Base-by-base conservation (phyloP, 2,113 vertebrate species). In the Sapajus apella region DNA sequence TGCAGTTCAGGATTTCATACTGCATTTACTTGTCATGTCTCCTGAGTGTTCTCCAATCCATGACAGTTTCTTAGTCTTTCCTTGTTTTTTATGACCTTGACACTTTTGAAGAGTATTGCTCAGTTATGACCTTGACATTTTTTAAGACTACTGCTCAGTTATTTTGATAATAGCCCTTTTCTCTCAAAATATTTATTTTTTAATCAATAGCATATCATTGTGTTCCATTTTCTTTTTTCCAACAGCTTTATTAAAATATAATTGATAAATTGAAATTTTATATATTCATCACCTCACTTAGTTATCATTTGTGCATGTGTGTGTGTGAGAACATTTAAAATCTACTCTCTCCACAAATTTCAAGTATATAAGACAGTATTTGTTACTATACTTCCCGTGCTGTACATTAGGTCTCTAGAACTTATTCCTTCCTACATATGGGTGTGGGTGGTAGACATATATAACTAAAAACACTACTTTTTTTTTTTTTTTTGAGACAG, bases 181-280 rank as follows among this genome's bases (percentile, higher is more conserved):
- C 66, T 73, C 77, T n/a, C 52, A 87, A 92, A 75, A 70, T 70
- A 73, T 61, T 79, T 96, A 35, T 77, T 92, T 89, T 91, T 82
- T 77, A 91, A 72, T 14, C 40, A 82, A 11, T 18, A 83, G 25
- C 12, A 30, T 10, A 8, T 64, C 52, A 73, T 55, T 88, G 32
- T 58, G 61, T 96, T 95, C 18, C 55, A 92, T 83, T 92, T 95
- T 89, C 30, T 90, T 73, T 79, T 55, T 43, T 32, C 30, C 30
- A 55, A 13, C 3, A 45, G 27, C 4, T 50, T 75, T 35, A 56
- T 45, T 85, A 9, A 50, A 77, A 30, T 58, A 52, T 50, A 77
- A 79, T 50, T 89, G 50, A 93, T 17, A 35, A 86, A 55, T 77
- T 40, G 80, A 89, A 77, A 40, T 27, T 35, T 43, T n/a, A 30